These are phyloP conservation scores for Ctenodactylus gundi DNA, from an alignment of 2,113 vertebrate genomes.

Conservation along the genomic window DNA sequence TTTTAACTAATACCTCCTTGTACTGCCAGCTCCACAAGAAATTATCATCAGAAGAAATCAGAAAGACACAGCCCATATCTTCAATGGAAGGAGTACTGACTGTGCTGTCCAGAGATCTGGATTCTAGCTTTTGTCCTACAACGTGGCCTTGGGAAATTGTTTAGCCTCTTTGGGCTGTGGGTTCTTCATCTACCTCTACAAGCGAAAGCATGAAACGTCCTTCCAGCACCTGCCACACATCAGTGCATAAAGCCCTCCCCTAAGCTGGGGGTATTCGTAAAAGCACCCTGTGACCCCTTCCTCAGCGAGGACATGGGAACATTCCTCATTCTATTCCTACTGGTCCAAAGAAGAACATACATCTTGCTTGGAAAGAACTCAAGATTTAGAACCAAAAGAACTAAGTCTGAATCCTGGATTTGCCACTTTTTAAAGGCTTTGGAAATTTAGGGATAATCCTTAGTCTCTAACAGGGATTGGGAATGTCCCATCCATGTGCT, in stretches of 20 bases:
- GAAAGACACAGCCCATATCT: neutral
- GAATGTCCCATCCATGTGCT: too few relatives aligned
- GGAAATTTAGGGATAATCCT: neutral
- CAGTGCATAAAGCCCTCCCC: neutral
- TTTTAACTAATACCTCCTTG: neutral
- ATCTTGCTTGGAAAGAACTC: neutral
- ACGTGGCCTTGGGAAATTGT: neutral
- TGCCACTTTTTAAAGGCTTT: neutral
- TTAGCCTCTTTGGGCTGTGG: neutral
- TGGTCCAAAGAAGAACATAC: neutral
- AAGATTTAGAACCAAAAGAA: neutral
- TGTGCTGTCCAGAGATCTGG: neutral
- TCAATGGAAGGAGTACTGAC: neutral
- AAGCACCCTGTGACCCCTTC: neutral
- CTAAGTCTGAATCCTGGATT: neutral
- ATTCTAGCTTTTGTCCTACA: neutral
- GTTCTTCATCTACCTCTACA: neutral
- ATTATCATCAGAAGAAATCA: neutral
- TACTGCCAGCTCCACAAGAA: neutral
- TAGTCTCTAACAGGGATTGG: too few relatives aligned
- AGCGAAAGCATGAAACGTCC: neutral
- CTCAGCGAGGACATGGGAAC: neutral
- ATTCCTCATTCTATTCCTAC: neutral
- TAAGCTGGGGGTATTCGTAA: neutral
- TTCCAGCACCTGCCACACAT: neutral